A percentile compares a stretch with the other conserved stretches of the same genome.
These are phyloP conservation scores for Gryon sp. DNA, from an alignment of 1,140 invertebrate genomes.

Conservation along the genomic window DNA sequence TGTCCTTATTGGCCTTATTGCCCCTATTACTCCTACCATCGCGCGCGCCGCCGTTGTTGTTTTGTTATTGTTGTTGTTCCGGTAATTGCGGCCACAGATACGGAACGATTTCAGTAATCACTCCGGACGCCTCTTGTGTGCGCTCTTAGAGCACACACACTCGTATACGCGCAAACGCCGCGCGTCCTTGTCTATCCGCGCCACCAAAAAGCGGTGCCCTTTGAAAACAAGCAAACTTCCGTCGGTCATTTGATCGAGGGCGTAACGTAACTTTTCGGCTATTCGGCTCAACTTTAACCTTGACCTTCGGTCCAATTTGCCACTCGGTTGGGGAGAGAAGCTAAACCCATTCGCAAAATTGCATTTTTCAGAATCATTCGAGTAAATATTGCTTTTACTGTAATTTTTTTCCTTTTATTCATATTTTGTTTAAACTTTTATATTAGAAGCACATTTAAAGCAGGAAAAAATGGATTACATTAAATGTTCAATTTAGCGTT, in stretches of 20 bases:
- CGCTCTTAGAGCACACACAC: constrained; percentile 45
- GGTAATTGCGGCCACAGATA: constrained; percentile 74
- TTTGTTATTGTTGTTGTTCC: constrained; percentile 74
- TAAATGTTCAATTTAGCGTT: too few relatives aligned
- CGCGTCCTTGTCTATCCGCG: constrained; percentile 45
- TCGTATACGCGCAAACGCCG: constrained; percentile 6
- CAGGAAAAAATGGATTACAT: too few relatives aligned
- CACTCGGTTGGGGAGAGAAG: constrained; percentile 21
- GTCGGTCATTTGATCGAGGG: constrained; percentile 65
- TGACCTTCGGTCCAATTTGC: constrained; percentile 58
- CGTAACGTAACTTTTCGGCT: constrained; percentile 71
- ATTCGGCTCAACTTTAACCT: constrained; percentile 64
- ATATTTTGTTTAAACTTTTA: background rate
- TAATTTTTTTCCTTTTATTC: background rate
- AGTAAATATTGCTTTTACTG: background rate
- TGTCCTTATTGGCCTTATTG: constrained; percentile 55
- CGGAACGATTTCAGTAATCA: constrained; percentile 74
- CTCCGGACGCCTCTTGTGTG: constrained; percentile 65
- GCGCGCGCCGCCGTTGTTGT: constrained; percentile 69
- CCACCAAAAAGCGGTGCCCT: constrained; percentile 71
- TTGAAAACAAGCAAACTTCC: constrained; percentile 75
- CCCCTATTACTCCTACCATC: constrained; percentile 56
- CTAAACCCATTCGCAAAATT: too few relatives aligned
- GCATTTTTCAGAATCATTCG: too few relatives aligned
- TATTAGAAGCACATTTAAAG: too few relatives aligned